Evolutionary conservation across 2,113 vertebrate genomes (phyloP).

Genomic region (Notechis scutatus): DNA sequence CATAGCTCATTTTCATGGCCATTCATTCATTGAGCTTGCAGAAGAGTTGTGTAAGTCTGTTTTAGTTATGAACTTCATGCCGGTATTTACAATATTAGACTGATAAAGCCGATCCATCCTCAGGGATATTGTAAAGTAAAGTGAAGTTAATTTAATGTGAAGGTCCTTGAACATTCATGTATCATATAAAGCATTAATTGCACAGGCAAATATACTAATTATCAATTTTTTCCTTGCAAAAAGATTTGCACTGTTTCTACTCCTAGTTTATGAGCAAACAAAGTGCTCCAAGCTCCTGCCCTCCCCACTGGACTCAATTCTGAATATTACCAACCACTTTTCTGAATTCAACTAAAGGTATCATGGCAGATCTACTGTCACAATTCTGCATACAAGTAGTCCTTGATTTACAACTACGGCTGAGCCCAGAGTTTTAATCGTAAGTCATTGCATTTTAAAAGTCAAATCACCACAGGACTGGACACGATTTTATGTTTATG

Average conservation of each 20-base stretch:
- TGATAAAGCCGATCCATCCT: not conserved
- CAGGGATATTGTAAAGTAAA: not conserved
- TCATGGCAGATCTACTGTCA: not conserved
- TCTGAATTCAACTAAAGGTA: rapidly evolving
- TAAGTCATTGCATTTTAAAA: not conserved
- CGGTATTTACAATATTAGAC: not conserved
- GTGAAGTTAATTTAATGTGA: not conserved
- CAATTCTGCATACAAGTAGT: rapidly evolving
- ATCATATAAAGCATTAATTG: not conserved
- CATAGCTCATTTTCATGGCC: not conserved
- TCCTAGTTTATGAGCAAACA: not conserved
- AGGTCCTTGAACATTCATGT: not conserved
- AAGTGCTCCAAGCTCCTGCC: not conserved
- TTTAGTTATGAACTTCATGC: not conserved
- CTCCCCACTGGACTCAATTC: rapidly evolving
- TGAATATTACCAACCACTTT: rapidly evolving
- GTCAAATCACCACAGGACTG: not conserved
- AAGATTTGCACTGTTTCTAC: not conserved
- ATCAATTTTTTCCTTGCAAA: not conserved
- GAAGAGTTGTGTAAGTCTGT: not conserved
- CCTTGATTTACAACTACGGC: not conserved
- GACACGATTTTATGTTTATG: too few relatives aligned
- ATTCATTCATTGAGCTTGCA: not conserved
- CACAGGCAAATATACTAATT: not conserved
- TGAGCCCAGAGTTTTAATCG: not conserved